A percentile compares a stretch with the other conserved stretches of the same genome.
Conservation (phyloP, 2,888 invertebrate species). For the Caradrina kadenii region DNA sequence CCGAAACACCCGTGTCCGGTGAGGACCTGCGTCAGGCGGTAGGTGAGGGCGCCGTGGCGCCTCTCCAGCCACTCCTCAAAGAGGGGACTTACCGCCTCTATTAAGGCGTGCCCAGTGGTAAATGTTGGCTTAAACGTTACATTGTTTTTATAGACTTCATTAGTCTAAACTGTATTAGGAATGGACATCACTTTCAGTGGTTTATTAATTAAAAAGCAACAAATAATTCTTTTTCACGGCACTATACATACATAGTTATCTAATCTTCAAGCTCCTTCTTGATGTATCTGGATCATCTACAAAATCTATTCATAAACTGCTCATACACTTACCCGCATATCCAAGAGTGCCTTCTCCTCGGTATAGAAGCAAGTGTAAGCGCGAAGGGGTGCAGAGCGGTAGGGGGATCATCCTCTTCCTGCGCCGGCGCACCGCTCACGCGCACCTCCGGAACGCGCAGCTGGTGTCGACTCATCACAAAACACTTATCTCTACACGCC, state of each 20-base stretch:
- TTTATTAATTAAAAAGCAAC: no score
- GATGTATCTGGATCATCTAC: not conserved
- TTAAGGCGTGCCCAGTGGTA: no score
- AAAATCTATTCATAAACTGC: not conserved
- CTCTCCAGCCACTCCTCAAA: no score
- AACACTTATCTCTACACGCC: slow-evolving; percentile 80
- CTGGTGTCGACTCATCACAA: slow-evolving; percentile 86
- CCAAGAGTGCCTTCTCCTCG: slow-evolving; percentile 94
- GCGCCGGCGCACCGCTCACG: slow-evolving; percentile 90
- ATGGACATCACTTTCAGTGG: not conserved
- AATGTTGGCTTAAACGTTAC: not conserved
- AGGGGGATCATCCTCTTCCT: slow-evolving; percentile 85
- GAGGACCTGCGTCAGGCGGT: no score
- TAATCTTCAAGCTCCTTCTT: not conserved
- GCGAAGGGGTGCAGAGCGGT: slow-evolving; percentile 84
- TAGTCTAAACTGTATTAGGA: not conserved
- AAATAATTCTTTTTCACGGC: no score
- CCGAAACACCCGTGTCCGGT: no score
- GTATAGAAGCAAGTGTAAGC: slow-evolving; percentile 89
- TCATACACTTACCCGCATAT: slow-evolving; percentile 92
- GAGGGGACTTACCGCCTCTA: no score
- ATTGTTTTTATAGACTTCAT: slow-evolving; percentile 3
- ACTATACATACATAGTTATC: no score
- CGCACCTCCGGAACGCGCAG: slow-evolving; percentile 93
- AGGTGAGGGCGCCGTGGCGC: no score